Evolutionary conservation across 2,797 vertebrate species (phyloP).

Genomic region (Coendou prehensilis): DNA sequence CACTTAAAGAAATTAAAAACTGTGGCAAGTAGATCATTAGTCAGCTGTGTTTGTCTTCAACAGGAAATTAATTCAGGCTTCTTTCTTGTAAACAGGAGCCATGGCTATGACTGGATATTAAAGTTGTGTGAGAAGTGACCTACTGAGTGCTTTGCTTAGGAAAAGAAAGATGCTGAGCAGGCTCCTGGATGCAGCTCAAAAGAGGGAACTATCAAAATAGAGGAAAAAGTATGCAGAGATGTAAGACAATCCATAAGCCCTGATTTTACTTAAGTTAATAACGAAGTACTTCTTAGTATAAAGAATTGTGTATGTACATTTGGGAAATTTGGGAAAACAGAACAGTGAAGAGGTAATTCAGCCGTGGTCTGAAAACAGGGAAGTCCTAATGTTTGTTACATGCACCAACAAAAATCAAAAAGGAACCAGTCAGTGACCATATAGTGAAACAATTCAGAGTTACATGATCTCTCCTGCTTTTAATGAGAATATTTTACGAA

Average conservation of each 20-base stretch:
- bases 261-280: not conserved
- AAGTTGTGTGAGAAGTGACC: not conserved
- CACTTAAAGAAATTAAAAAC: constrained; percentile 29
- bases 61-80: not conserved
- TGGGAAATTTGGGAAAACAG: constrained; percentile 31
- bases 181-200: not conserved
- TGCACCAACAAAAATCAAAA: constrained; percentile 5
- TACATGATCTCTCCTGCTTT: constrained; percentile 27
- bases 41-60: not conserved
- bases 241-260: not conserved
- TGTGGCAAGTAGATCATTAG: not conserved
- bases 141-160: not conserved
- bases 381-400: constrained; percentile 3
- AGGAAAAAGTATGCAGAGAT: not conserved
- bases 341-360: not conserved
- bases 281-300: not conserved
- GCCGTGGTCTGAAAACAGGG: not conserved
- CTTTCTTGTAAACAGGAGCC: not conserved
- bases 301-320: not conserved
- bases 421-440: not conserved
- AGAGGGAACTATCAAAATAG: not conserved
- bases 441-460: not conserved
- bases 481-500: constrained; percentile 42
- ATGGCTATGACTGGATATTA: not conserved
- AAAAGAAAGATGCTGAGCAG: not conserved